Evolutionary conservation across 2,888 invertebrate genomes (phyloP).

Genomic region (Coleophora flavipennella): DNA sequence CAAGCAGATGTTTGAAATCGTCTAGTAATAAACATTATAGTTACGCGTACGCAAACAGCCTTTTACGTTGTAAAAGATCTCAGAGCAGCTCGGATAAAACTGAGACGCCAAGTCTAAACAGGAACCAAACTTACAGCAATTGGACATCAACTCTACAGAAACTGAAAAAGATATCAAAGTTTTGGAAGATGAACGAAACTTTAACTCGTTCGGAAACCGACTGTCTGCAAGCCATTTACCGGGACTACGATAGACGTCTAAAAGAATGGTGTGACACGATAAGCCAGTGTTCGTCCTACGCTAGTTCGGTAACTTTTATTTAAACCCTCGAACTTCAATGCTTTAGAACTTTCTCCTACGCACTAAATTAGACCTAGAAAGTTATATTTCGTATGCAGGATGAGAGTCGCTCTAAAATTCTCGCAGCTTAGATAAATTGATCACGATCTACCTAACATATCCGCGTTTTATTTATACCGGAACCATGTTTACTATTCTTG

Average conservation of each 20-base stretch:
- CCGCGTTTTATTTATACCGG: no score
- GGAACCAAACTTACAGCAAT: conserved; percentile 38
- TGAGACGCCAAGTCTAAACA: conserved; percentile 43
- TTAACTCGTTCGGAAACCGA: conserved; percentile 45
- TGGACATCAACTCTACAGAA: conserved; percentile 46
- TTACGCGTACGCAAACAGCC: conserved; percentile 32
- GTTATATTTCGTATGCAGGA: neutral
- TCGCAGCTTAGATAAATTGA: no score
- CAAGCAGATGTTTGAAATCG: conserved; percentile 36
- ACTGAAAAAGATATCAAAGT: conserved; percentile 43
- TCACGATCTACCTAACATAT: no score
- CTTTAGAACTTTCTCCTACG: no score
- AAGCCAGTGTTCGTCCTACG: conserved; percentile 49
- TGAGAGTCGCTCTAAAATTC: no score
- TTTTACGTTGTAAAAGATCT: conserved; percentile 29
- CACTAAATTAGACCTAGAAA: neutral
- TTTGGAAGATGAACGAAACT: conserved; percentile 41
- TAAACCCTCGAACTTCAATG: no score
- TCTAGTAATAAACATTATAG: conserved; percentile 37
- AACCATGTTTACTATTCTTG: no score
- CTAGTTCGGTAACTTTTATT: conserved; percentile 37
- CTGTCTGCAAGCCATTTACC: conserved; percentile 57
- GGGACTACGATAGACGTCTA: conserved; percentile 58
- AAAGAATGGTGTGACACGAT: conserved; percentile 66
- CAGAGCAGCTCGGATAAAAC: conserved; percentile 23